Evolutionary conservation across 2,113 vertebrate species (phyloP), one percentile per base, ranked within the genome.

Genomic region (Nothobranchius furzeri): DNA sequence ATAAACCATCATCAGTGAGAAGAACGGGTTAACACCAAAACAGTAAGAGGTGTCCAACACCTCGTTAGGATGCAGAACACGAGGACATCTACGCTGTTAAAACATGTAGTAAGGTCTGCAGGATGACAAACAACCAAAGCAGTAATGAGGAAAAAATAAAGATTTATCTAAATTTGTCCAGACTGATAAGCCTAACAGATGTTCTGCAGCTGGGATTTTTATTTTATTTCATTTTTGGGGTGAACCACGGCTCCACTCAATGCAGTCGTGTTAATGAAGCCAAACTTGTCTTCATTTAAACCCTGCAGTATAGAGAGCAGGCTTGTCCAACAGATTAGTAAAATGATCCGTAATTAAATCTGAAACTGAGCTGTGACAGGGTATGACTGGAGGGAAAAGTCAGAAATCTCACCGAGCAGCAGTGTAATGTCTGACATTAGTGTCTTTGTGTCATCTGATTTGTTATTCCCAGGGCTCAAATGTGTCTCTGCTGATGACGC

Each of bases 401-500:
- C 42, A 46, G 15, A 50, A 48, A 58, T 61, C 25, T 46, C 20
- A 59, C 57, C 60, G 25, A 54, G 35, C 56, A 60, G 5, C n/a
- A 11, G 25, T 47, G 14, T 60, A 35, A 75, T 64, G 53, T 64
- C 37, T 14, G 53, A 70, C 30, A 42, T 56, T 54, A 52, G 63
- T 5, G 3, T 47, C 55, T 53, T 24, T 40, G 60, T 71, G 69
- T 61, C 17, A 66, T 61, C 49, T 47, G 64, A 72, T 71, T 70
- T 60, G 36, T 60, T 43, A 73, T 75, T 83, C 64, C 64, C 4
- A 10, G n/a, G 48, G 64, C 35, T 52, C 63, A 61, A 20, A 10
- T 40, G 82, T 68, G 69, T 75, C 66, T 59, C 9, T 56, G 56
- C 60, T 62, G 80, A 85, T 80, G 56, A 77, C 83, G 71, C 59